Evolutionary conservation across 92 coral and sea anemone genomes (phyloP), one percentile per base, ranked within the genome.

Genomic region (Actinernus sp.): DNA sequence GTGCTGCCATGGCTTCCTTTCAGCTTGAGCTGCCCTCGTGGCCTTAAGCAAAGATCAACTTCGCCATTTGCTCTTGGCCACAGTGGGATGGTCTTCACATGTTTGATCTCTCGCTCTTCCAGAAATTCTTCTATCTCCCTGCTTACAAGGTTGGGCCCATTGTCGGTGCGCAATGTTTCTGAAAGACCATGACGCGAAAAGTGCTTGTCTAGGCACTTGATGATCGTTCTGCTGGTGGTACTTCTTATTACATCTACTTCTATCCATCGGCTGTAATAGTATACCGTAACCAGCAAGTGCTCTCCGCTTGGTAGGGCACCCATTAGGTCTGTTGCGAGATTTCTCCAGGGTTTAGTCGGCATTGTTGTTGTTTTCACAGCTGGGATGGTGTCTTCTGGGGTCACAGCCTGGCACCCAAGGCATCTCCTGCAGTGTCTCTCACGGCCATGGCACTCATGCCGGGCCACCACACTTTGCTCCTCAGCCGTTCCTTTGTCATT

Each of bases 401-500:
- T 82, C 7, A 76, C 68, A 4, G 63, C 68, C 53, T 76, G 83
- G 57, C 78, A 87, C 3, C 68, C 78, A 32, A 77, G 61, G 49
- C 91, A 89, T 3, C 81, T 28, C 26, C 53, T 63, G 27, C 71
- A 27, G 3, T 1, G 14, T 3, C 61, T 28, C 31, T 82, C 70
- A 3, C 68, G 74, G 82, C 90, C 21, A 81, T 82, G 37, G 64
- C 70, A 56, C 71, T 78, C 67, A 82, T 69, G 26, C 36, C 59
- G 0, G 86, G 93, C 93, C 89, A 87, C 79, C 86, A 88, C 3
- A 76, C 78, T 21, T 75, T 80, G 26, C 74, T 74, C 10, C 70
- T 67, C 23, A 86, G 49, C 2, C 87, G 57, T 11, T 66, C 57
- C 52, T 74, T 80, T 1, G 69, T 80, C 19, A 65, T 48, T 33